phyloP scores from a whole-genome alignment of 2,797 vertebrate species.

The Cheirogaleus major region DNA sequence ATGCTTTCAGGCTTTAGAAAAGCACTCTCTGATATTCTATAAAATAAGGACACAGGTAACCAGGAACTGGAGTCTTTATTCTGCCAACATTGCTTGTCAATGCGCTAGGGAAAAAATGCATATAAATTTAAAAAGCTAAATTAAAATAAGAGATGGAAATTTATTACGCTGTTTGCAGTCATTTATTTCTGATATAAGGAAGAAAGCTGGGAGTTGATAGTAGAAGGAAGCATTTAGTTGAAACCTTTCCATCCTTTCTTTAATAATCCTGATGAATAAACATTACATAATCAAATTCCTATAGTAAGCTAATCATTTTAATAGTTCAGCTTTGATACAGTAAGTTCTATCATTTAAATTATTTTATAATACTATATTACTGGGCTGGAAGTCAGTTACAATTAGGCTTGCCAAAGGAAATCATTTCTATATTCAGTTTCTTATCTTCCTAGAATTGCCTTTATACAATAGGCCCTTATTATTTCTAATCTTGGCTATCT shows the following conservation, averaged over 20 bases:
- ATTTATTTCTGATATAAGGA: not conserved
- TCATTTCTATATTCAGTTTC: not conserved
- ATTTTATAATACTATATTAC: not conserved
- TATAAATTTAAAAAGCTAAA: not conserved
- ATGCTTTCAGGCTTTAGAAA: not conserved
- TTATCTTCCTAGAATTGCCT: not conserved
- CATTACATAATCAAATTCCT: not conserved
- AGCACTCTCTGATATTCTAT: not conserved
- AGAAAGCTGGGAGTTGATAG: not conserved
- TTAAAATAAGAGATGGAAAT: not conserved
- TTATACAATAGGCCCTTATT: not conserved
- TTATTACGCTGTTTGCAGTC: not conserved
- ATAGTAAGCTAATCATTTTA: not conserved
- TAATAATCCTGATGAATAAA: conserved; percentile 10
- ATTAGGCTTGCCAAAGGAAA: not conserved
- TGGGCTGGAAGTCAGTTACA: not conserved
- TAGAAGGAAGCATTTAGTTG: not conserved
- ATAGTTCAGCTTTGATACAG: not conserved
- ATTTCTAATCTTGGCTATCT: not conserved
- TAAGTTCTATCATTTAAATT: not conserved
- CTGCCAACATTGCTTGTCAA: not conserved
- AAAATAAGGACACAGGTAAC: not conserved
- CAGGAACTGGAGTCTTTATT: not conserved
- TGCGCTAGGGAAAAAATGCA: not conserved
- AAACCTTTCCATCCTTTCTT: not conserved